Conservation (phyloP, 2,113 vertebrate species). For the Chelonoidis abingdonii region DNA sequence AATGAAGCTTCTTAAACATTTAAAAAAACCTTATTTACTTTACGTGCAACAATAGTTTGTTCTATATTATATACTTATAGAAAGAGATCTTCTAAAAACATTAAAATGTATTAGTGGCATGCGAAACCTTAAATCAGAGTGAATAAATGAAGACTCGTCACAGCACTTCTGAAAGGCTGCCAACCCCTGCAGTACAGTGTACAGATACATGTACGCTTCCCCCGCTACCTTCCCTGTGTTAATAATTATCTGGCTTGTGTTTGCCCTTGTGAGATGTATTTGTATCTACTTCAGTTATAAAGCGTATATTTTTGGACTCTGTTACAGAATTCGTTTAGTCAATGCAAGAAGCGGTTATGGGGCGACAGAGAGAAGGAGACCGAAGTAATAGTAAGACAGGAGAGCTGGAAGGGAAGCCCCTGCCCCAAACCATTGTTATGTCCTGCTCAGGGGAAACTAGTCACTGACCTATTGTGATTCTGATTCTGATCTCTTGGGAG, state of each 20-base stretch:
- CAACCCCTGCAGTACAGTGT: no score
- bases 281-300: background rate
- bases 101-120: no score
- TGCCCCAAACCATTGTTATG: accelerated
- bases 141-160: no score
- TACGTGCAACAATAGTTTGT: no score
- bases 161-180: no score
- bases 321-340: background rate
- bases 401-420: background rate
- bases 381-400: background rate
- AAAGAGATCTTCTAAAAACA: no score
- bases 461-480: background rate
- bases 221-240: background rate
- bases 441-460: background rate
- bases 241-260: background rate
- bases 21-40: no score
- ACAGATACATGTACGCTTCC: background rate
- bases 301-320: background rate
- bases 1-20: no score
- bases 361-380: background rate
- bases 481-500: background rate
- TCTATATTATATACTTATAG: no score
- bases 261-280: accelerated
- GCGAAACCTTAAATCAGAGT: no score
- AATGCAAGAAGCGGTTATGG: background rate